phyloP scores from a whole-genome alignment of 2,888 invertebrate genomes.

The Leptopterna dolabrata region DNA sequence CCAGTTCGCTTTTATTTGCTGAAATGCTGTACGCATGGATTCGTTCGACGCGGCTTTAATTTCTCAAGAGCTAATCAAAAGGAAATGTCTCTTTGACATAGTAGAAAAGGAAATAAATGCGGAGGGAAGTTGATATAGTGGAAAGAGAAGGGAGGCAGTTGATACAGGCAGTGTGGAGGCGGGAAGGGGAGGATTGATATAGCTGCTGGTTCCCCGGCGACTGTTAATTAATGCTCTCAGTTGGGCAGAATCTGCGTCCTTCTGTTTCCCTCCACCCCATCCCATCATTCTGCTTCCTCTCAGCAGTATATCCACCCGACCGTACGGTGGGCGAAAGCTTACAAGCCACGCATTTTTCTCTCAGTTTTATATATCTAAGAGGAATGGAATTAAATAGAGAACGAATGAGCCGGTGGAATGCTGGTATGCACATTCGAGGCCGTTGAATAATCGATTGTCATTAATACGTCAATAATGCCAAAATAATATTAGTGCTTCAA shows the following conservation, averaged over 20 bases:
- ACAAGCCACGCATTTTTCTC: background rate
- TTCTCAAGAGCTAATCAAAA: constrained; percentile 33
- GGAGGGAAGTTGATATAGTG: background rate
- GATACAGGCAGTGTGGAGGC: background rate
- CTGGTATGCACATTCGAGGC: no score
- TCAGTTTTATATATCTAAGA: background rate
- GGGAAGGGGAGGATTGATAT: background rate
- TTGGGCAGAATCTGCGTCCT: background rate
- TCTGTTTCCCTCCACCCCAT: background rate
- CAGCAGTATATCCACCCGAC: background rate
- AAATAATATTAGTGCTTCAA: no score
- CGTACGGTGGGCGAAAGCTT: background rate
- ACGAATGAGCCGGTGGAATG: no score
- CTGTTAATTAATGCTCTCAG: constrained; percentile 41
- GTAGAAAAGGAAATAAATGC: background rate
- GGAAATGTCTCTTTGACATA: constrained; percentile 18
- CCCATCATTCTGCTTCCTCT: background rate
- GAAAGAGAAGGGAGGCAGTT: background rate
- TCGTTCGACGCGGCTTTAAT: constrained; percentile 8
- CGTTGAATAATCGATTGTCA: no score
- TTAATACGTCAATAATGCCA: no score
- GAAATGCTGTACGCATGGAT: constrained; percentile 9
- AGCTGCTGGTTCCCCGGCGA: constrained; percentile 11
- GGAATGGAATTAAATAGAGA: background rate
- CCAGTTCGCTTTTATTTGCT: background rate